Evolutionary conservation across 2,797 vertebrate genomes (phyloP), one percentile per base, ranked within the genome.

Genomic region (Acrossocheilus wenchowensis): DNA sequence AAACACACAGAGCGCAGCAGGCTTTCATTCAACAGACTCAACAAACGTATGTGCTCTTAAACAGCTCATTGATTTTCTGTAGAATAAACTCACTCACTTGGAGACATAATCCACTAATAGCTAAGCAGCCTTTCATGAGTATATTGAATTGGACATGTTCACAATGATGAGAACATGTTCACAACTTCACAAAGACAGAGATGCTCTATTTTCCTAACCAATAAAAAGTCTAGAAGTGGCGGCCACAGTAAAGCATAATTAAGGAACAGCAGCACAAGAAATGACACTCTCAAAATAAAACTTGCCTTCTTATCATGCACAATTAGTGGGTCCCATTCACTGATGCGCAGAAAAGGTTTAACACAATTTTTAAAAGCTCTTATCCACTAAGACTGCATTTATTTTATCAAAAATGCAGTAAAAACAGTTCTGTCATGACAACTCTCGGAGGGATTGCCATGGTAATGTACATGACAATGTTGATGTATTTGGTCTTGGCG

Each of bases 1-100:
- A 95, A 95, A 96, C 93, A 95, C 84, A 90, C 84, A 41, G 5
- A 82, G 71, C 8, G 0, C 48, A 62, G 64, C 66, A 62, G 85
- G 52, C 48, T 62, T 66, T 82, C 81, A 80, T 72, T 30, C 36
- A 69, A 39, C 39, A 84, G 81, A 86, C 64, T 77, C 78, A 68
- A 84, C 84, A 81, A 82, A 78, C 4, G 39, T 14, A 30, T 85
- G 80, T 77, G 60, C 85, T 86, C 83, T 86, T 74, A 41, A 85
- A 68, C 26, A 86, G 62, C 45, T 81, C 72, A 73, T 75, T 72
- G 83, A 54, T 84, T 69, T 84, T 82, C 79, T 71, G 74, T 69
- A 41, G 54, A 81, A 34, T 87, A 83, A 90, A 88, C 74, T 21
- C 41, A 41, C 69, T 85, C 39, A 3, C 52, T 66, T n/a, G 10